Conservation (phyloP, 30 jellyfish, hydroid and myxozoan species). For the Aurelia sp. region DNA sequence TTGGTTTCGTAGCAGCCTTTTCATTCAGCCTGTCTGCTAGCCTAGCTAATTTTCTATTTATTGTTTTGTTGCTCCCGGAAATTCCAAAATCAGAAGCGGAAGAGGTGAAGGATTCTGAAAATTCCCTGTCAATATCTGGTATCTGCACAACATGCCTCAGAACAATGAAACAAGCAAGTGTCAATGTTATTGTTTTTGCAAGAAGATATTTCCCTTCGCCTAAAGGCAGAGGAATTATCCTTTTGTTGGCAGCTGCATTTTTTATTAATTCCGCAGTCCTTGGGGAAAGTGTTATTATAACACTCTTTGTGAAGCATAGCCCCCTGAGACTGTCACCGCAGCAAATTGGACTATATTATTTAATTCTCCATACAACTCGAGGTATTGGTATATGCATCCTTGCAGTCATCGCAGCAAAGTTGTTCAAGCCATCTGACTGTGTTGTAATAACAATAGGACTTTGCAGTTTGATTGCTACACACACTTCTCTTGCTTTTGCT, state of each 20-base stretch:
- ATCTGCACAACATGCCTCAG: neutral
- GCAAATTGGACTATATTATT: slow-evolving; percentile 46
- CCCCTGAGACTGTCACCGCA: slow-evolving; percentile 62
- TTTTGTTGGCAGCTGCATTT: slow-evolving; percentile 45
- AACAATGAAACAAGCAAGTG: neutral
- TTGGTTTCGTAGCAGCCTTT: slow-evolving; percentile 52
- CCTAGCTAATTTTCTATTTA: slow-evolving; percentile 31
- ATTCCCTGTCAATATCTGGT: neutral
- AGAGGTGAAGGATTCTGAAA: neutral
- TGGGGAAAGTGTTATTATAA: slow-evolving; percentile 59
- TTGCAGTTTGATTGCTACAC: slow-evolving; percentile 43
- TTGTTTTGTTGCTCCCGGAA: slow-evolving; percentile 56
- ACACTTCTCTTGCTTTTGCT: slow-evolving; percentile 39
- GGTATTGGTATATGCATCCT: slow-evolving; percentile 49
- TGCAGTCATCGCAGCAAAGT: slow-evolving; percentile 34
- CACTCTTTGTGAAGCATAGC: slow-evolving; percentile 41
- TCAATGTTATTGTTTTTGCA: neutral
- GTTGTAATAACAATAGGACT: slow-evolving; percentile 38
- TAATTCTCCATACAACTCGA: slow-evolving; percentile 36
- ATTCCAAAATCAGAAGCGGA: neutral
- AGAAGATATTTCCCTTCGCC: slow-evolving; percentile 6
- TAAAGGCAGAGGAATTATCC: neutral
- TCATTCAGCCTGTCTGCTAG: slow-evolving; percentile 13
- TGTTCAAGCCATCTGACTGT: slow-evolving; percentile 40
- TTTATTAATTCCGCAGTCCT: slow-evolving; percentile 51